These are phyloP conservation scores for Rhimphoctona megacephalus DNA, from an alignment of 2,888 invertebrate genomes.

Conservation along the genomic window DNA sequence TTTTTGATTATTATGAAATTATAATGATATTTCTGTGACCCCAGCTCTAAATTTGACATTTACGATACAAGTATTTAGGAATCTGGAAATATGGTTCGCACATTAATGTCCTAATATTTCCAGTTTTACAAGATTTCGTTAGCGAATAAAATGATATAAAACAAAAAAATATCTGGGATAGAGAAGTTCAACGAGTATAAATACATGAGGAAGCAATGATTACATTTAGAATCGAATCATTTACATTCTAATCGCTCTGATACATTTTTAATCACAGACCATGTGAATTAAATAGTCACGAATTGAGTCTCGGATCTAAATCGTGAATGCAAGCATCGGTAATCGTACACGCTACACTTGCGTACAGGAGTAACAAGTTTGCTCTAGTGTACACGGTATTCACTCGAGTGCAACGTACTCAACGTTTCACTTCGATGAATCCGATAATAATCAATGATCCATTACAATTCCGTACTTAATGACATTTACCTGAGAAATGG, in stretches of 20 bases:
- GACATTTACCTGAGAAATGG: constrained; percentile 5
- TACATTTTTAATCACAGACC: background rate
- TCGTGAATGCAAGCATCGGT: constrained; percentile 4
- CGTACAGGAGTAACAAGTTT: constrained; percentile 5
- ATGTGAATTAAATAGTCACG: constrained; percentile 24
- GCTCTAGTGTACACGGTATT: background rate
- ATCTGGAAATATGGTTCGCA: background rate
- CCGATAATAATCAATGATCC: constrained; percentile 39
- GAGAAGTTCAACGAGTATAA: background rate
- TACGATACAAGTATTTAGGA: background rate
- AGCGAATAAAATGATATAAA: background rate
- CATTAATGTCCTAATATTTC: background rate
- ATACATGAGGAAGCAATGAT: background rate
- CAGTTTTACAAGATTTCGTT: constrained; percentile 2
- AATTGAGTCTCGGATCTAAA: constrained; percentile 13
- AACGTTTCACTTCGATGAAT: constrained; percentile 47
- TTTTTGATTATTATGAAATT: background rate
- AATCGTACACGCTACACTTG: constrained; percentile 2
- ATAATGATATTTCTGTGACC: background rate
- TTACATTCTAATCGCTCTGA: background rate
- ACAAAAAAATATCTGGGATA: background rate
- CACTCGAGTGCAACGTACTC: constrained; percentile 40
- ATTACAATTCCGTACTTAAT: constrained; percentile 26
- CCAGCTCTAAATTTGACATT: background rate
- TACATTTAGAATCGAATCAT: background rate